Percentiles rank a stretch among this genome's conserved stretches.
Conservation (phyloP, 1,140 invertebrate species). For the Pygmarrhopalites habei region DNA sequence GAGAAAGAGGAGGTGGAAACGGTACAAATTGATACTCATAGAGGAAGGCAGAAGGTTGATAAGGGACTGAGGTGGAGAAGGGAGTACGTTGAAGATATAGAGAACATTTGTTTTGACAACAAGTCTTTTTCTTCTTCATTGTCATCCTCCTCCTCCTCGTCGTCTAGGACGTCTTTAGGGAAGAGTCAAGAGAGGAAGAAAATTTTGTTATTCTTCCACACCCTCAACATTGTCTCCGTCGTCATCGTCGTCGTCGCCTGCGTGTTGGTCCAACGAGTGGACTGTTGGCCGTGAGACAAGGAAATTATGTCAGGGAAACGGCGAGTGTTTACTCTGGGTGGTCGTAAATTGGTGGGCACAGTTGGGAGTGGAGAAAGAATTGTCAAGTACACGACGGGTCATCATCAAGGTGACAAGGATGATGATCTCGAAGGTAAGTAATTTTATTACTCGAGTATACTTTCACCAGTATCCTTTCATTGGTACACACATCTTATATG, state of each 20-base stretch:
- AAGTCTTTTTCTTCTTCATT: no score
- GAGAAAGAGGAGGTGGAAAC: no score
- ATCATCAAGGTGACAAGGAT: slow-evolving; percentile 40
- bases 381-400: slow-evolving; percentile 49
- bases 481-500: no score
- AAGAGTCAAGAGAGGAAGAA: background rate
- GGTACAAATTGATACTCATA: no score
- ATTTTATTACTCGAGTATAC: no score
- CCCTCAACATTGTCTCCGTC: background rate
- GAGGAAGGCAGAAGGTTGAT: no score
- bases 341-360: slow-evolving; percentile 33
- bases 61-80: no score
- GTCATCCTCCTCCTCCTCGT: no score
- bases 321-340: slow-evolving; percentile 38
- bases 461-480: no score
- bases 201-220: slow-evolving; percentile 6
- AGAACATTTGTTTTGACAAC: no score
- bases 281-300: background rate
- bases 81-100: no score
- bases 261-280: background rate
- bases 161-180: no score
- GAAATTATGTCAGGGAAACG: slow-evolving; percentile 38
- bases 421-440: slow-evolving; percentile 48
- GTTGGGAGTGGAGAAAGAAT: slow-evolving; percentile 39
- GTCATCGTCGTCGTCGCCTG: background rate